phyloP scores from a whole-genome alignment of 2,113 vertebrate genomes.

The Eurypyga helias region DNA sequence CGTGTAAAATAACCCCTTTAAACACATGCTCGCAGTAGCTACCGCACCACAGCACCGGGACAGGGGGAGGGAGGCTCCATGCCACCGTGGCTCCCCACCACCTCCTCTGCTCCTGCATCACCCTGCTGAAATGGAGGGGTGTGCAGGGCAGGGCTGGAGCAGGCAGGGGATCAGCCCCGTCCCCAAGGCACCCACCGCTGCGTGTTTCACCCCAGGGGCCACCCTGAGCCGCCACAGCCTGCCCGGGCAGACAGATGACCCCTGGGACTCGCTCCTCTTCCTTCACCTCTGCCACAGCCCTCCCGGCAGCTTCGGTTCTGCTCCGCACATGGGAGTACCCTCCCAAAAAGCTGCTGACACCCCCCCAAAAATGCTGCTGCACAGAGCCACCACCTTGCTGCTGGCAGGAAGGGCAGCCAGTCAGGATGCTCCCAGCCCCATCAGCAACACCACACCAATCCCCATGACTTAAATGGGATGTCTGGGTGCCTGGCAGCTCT shows the following conservation, averaged over 20 bases:
- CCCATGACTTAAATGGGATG: neutral
- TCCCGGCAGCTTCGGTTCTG: accelerated
- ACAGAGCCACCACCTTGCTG: neutral
- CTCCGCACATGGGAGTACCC: accelerated
- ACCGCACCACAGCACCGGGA: neutral
- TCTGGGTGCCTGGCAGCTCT: neutral
- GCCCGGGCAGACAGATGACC: accelerated
- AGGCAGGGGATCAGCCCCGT: too few relatives aligned
- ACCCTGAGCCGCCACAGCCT: accelerated
- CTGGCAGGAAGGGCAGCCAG: neutral
- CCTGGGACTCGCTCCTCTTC: neutral
- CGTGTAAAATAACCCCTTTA: neutral
- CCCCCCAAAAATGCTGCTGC: neutral
- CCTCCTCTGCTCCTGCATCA: neutral
- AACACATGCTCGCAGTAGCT: accelerated
- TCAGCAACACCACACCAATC: neutral
- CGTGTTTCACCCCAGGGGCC: neutral
- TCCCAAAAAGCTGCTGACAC: neutral
- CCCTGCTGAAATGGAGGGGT: neutral
- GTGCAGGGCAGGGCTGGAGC: neutral
- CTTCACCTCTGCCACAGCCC: neutral
- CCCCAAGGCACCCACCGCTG: accelerated
- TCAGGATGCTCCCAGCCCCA: neutral
- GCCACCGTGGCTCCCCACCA: accelerated
- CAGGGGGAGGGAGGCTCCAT: neutral